A percentile compares a stretch with the other conserved stretches of the same genome.
These are phyloP conservation scores for Dasyurus viverrinus DNA, from an alignment of 2,113 vertebrate species.

Conservation along the genomic window DNA sequence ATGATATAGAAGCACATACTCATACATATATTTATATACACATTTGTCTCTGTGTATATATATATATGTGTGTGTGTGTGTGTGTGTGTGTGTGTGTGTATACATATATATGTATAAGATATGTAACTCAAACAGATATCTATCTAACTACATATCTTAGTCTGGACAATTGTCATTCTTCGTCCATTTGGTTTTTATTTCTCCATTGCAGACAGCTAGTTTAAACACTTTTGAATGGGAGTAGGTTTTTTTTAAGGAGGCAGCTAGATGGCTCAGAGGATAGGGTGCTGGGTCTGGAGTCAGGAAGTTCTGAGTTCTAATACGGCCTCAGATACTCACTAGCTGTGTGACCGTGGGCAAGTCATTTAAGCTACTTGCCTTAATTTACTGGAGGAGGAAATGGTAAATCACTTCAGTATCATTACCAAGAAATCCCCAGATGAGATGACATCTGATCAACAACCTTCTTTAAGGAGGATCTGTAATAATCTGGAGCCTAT, in stretches of 20 bases:
- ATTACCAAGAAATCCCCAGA: not conserved
- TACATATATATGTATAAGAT: not conserved
- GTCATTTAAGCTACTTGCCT: not conserved
- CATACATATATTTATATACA: not conserved
- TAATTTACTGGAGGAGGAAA: not conserved
- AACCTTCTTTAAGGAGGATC: not conserved
- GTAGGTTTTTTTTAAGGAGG: not conserved
- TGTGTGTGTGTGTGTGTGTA: too few species aligned
- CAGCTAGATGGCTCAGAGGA: not conserved
- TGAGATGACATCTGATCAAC: not conserved
- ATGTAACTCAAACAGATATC: not conserved
- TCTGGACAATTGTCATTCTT: not conserved
- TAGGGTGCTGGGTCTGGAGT: not conserved
- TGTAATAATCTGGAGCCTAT: not conserved
- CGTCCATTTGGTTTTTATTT: not conserved
- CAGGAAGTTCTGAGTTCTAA: not conserved
- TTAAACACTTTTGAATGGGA: not conserved
- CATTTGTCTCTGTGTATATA: not conserved
- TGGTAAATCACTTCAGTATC: not conserved
- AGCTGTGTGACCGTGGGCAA: not conserved
- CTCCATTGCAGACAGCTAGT: not conserved
- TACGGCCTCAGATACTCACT: rapidly evolving
- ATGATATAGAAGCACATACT: not conserved
- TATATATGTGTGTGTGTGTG: not conserved
- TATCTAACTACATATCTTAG: not conserved